Percentiles rank a stretch among this genome's conserved stretches.
Conservation (phyloP, 2,113 vertebrate genomes). For the Rhea americana region DNA sequence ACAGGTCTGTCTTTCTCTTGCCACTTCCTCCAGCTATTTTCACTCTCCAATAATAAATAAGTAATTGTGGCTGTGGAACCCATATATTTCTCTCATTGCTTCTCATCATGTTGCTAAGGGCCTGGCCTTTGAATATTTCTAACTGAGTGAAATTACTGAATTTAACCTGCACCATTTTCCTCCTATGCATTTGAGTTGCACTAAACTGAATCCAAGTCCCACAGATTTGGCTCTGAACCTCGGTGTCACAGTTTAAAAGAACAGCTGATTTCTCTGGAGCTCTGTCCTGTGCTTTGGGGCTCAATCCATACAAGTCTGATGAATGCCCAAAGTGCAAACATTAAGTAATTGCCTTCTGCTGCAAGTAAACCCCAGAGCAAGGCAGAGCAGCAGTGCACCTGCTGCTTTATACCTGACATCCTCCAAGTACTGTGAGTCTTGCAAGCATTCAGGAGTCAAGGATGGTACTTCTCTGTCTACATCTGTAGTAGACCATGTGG, state of each 20-base stretch:
- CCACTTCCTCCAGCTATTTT: background rate
- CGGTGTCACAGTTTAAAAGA: background rate
- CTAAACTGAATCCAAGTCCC: background rate
- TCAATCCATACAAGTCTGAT: background rate
- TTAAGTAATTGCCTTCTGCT: slow-evolving; percentile 60
- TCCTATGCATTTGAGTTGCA: background rate
- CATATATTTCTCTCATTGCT: background rate
- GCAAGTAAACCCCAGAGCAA: slow-evolving; percentile 45
- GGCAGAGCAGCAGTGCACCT: slow-evolving; percentile 41
- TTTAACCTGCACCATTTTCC: background rate
- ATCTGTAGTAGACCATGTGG: background rate
- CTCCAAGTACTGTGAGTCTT: background rate
- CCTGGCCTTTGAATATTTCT: background rate
- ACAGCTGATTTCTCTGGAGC: background rate
- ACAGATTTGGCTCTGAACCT: background rate
- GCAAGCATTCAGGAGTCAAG: background rate
- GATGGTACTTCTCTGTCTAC: background rate
- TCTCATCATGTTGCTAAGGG: background rate
- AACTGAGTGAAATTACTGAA: background rate
- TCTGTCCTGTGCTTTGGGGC: background rate
- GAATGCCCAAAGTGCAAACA: slow-evolving; percentile 32
- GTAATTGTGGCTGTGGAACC: background rate
- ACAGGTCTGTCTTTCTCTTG: background rate
- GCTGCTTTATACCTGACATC: background rate
- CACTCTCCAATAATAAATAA: background rate